These are phyloP conservation scores for Priocnemis perturbator DNA, from an alignment of 2,888 invertebrate genomes.

Conservation along the genomic window DNA sequence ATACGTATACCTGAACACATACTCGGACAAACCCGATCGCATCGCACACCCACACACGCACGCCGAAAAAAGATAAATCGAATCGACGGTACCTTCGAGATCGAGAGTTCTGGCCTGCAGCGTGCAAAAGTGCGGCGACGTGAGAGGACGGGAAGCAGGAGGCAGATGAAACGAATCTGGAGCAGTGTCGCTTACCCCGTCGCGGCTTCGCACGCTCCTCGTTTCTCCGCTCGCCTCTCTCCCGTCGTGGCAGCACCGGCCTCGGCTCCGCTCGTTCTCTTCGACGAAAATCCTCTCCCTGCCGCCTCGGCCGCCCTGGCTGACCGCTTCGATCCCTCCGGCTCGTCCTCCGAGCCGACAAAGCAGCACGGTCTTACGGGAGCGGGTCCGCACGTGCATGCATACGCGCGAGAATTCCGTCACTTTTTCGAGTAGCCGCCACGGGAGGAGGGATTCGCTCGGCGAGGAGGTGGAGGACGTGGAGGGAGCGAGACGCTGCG, in stretches of 20 bases:
- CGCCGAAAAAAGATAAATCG: no score
- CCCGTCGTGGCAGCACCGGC: background rate
- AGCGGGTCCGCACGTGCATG: background rate
- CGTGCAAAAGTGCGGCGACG: background rate
- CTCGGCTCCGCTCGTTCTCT: background rate
- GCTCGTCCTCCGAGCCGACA: background rate
- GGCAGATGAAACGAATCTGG: no score
- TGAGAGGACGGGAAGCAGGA: no score
- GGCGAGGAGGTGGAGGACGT: background rate
- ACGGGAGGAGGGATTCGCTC: background rate
- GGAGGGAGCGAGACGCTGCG: background rate
- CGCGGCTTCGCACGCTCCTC: no score
- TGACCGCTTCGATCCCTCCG: background rate
- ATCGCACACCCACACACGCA: no score
- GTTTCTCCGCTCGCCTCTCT: background rate
- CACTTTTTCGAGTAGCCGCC: background rate
- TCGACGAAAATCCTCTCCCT: conserved; percentile 4
- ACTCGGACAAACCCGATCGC: no score
- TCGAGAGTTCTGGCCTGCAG: background rate
- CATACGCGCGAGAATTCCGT: background rate
- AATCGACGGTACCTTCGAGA: no score
- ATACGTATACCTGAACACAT: no score
- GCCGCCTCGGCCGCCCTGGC: background rate
- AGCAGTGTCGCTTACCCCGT: no score
- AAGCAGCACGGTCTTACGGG: background rate